These are phyloP conservation scores for Melipona bicolor DNA, from an alignment of 2,888 invertebrate species.

Conservation along the genomic window DNA sequence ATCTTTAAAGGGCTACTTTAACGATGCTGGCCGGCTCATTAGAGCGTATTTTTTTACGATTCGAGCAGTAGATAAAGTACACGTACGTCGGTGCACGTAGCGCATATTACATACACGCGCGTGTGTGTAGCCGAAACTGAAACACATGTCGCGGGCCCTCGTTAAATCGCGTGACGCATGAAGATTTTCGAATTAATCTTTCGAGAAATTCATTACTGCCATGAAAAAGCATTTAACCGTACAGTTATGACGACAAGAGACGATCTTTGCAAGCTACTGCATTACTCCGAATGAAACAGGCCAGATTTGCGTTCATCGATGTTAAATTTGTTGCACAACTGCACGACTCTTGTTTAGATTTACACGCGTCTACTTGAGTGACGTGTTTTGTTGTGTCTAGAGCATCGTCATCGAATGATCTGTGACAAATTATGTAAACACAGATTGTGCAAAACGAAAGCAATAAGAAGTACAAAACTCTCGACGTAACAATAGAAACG, in stretches of 20 bases:
- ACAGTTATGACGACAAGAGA: slow-evolving; percentile 57
- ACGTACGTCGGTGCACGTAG: slow-evolving; percentile 18
- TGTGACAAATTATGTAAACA: not conserved
- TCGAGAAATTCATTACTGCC: slow-evolving; percentile 72
- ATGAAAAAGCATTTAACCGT: slow-evolving; percentile 64
- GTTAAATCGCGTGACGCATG: slow-evolving; percentile 62
- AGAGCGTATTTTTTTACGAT: slow-evolving; percentile 63
- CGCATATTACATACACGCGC: not conserved
- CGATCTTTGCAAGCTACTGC: slow-evolving; percentile 55
- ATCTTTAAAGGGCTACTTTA: slow-evolving; percentile 61
- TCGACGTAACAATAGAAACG: not conserved
- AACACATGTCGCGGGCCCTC: slow-evolving; percentile 64
- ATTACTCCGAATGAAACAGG: slow-evolving; percentile 26
- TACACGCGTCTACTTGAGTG: not conserved
- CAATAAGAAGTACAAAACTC: not conserved
- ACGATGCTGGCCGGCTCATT: slow-evolving; percentile 58
- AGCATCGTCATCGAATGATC: not conserved
- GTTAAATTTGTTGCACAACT: not conserved
- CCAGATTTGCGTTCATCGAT: not conserved
- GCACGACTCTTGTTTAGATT: not conserved
- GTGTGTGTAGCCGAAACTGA: slow-evolving; percentile 61
- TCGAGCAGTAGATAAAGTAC: slow-evolving; percentile 58
- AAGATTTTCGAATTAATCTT: slow-evolving; percentile 70
- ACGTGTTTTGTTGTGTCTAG: not conserved
- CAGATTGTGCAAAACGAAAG: not conserved